phyloP scores from a whole-genome alignment of 2,888 invertebrate genomes.

The Tachina fera region DNA sequence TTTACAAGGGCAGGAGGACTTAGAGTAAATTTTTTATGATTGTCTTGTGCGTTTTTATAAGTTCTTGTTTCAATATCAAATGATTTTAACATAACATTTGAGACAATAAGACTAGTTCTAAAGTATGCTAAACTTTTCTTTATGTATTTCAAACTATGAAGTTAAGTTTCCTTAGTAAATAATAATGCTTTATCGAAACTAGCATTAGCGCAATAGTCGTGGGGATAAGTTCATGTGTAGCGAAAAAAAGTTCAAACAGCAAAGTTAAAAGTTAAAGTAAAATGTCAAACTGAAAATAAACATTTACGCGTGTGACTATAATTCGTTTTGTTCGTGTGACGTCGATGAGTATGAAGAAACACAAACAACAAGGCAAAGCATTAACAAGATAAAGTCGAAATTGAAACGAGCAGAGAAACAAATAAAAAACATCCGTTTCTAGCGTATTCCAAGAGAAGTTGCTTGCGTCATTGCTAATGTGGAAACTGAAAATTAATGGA shows the following conservation, averaged over 20 bases:
- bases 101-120: constrained; percentile 1
- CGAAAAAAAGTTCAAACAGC: neutral
- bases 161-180: neutral
- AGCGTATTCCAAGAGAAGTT: neutral
- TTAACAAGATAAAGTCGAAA: constrained; percentile 51
- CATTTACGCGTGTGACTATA: constrained; percentile 49
- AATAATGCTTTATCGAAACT: no score
- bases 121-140: constrained; percentile 14
- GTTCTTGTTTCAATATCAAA: neutral
- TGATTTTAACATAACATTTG: neutral
- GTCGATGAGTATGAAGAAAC: neutral
- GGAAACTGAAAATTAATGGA: constrained; percentile 22
- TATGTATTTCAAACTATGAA: neutral
- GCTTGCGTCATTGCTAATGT: constrained; percentile 53
- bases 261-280: constrained; percentile 57
- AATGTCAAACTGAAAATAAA: constrained; percentile 66
- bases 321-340: neutral
- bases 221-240: no score
- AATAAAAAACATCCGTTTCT: no score
- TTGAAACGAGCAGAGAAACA: constrained; percentile 1
- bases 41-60: neutral
- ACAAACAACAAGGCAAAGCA: constrained; percentile 5
- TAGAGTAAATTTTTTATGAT: neutral
- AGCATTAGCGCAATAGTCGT: no score
- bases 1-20: neutral